Conservation (phyloP, 2,113 vertebrate genomes). For the Bombycilla garrulus region DNA sequence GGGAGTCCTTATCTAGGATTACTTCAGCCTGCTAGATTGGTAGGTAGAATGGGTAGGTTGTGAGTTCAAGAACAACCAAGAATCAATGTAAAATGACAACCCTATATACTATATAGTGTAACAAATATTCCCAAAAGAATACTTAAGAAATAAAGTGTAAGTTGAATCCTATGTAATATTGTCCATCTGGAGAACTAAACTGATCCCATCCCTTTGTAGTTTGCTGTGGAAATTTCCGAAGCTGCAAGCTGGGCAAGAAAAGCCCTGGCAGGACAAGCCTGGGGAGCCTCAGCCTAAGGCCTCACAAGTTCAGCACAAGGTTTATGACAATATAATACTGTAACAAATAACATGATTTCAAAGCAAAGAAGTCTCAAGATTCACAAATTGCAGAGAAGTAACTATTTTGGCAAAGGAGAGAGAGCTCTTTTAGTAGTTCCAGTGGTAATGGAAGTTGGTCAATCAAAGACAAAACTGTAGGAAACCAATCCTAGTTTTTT, state of each 20-base stretch:
- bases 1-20: not conserved
- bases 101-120: not conserved
- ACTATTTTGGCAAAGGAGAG: not conserved
- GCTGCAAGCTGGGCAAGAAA: not conserved
- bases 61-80: not conserved
- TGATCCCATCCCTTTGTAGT: not conserved
- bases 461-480: not conserved
- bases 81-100: not conserved
- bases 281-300: not conserved
- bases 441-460: not conserved
- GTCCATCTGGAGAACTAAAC: not conserved
- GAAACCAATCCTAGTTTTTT: not conserved
- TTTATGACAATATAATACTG: not conserved
- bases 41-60: rapidly evolving
- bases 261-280: not conserved
- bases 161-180: not conserved
- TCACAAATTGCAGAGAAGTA: not conserved
- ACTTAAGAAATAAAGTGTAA: not conserved
- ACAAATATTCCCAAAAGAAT: not conserved
- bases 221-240: not conserved
- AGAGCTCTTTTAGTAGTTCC: not conserved
- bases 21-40: not conserved
- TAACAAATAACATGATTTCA: not conserved
- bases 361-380: not conserved
- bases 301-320: not conserved